These are phyloP conservation scores for Ormyrus labotus DNA, from an alignment of 2,888 invertebrate genomes.

Conservation along the genomic window DNA sequence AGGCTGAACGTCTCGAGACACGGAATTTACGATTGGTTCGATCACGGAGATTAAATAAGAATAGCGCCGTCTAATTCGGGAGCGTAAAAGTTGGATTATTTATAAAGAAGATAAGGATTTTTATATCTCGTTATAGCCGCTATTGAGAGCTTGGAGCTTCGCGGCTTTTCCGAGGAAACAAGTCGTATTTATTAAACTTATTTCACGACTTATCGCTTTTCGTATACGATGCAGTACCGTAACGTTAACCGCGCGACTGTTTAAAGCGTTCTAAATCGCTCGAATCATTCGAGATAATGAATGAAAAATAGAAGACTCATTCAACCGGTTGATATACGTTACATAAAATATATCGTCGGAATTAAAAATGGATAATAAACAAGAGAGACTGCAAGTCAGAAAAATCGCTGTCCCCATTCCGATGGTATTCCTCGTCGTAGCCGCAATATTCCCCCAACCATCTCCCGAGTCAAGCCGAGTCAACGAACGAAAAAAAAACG, in stretches of 20 bases:
- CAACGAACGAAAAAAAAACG: not conserved
- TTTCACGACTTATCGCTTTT: conserved; percentile 8
- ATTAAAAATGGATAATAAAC: too few relatives aligned
- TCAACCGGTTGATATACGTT: too few relatives aligned
- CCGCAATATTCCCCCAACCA: too few relatives aligned
- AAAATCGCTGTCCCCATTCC: too few relatives aligned
- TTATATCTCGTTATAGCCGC: not conserved
- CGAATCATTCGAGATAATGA: too few relatives aligned
- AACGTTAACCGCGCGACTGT: conserved; percentile 1
- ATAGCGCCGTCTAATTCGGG: not conserved
- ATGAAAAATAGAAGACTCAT: too few relatives aligned
- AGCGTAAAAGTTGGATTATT: not conserved
- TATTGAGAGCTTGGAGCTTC: too few relatives aligned
- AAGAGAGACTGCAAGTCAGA: too few relatives aligned
- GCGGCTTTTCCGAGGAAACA: too few relatives aligned
- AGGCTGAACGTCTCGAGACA: not conserved
- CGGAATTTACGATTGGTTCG: not conserved
- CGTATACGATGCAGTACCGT: not conserved
- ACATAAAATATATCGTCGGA: too few relatives aligned
- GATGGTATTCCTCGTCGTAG: too few relatives aligned
- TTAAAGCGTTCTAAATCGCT: not conserved
- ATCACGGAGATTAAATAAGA: not conserved
- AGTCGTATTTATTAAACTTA: not conserved
- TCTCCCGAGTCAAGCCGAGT: too few relatives aligned
- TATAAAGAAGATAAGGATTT: not conserved